Evolutionary conservation across 2,797 vertebrate genomes (phyloP).

Genomic region (Momotus momota): DNA sequence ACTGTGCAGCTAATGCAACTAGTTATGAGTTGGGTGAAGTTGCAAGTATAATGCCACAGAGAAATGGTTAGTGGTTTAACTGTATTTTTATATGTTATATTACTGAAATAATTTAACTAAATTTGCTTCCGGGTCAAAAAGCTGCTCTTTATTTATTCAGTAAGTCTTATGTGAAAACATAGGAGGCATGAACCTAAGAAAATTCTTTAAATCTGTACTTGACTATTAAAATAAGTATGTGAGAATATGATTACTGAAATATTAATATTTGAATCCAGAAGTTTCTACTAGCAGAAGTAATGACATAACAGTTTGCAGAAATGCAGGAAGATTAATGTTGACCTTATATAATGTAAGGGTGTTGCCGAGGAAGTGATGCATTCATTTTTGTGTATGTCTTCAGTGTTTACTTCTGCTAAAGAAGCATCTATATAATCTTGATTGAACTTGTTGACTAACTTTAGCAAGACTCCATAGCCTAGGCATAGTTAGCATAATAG

Average conservation of each 20-base stretch:
- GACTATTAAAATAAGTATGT: not conserved
- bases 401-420: conserved; percentile 79
- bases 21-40: not conserved
- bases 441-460: conserved; percentile 90
- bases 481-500: conserved; percentile 91
- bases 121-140: not conserved
- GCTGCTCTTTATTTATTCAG: not conserved
- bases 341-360: conserved; percentile 14
- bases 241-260: not conserved
- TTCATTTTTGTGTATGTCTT: conserved; percentile 59
- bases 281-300: not conserved
- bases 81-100: not conserved
- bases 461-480: conserved; percentile 87
- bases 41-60: not conserved
- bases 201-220: not conserved
- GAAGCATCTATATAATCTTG: conserved; percentile 78
- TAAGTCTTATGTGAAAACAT: not conserved
- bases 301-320: not conserved
- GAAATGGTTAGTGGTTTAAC: not conserved
- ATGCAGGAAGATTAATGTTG: not conserved
- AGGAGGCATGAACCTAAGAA: not conserved
- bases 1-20: conserved; percentile 10
- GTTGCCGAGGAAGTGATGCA: conserved; percentile 40
- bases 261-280: not conserved
- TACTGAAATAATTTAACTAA: not conserved